Base-by-base conservation (phyloP, 2,797 vertebrate species). In the Pteropus rufus region DNA sequence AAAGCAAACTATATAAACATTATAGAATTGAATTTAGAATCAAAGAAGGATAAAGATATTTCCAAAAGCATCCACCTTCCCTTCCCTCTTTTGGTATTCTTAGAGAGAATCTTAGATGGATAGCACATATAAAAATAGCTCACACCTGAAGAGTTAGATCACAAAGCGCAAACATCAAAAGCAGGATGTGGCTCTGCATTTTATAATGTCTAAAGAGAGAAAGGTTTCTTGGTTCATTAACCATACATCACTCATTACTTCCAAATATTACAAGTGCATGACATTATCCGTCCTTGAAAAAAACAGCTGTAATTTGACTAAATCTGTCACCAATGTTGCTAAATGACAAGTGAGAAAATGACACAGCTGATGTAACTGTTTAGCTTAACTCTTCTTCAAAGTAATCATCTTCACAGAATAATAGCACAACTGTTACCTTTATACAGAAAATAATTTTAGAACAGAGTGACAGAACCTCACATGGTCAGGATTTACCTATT, bases 131-230 rank as follows among this genome's bases (percentile, higher is more conserved):
- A 96, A 98, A 98, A 98, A 97, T 94, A 97, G 93, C 96, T 98
- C 97, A 65, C 86, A 96, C 95, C 86, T 97, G 88, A 93, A 2
- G 9, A 26, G 75, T n/a, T 96, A 88, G 86, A 97, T 97, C 91
- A 94, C 83, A 97, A 77, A 96, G 64, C 98, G 94, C 95, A 95
- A 97, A 96, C 92, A 95, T 97, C 97, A 97, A 97, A 95, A 97
- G 44, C 34, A 97, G 76, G 85, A 86, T 85, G 87, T 29, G 39
- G 62, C 29, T 95, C 73, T 97, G 73, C 62, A 96, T 98, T 97
- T 94, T 41, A 49, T 81, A 96, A 86, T 4, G 39, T 91, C 65
- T 95, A 96, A 79, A 62, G 73, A 87, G 44, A 96, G 90, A 97
- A 90, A 76, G 52, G 54, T 76, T 90, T 87, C 44, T 93, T 92